Evolutionary conservation across 1,140 invertebrate genomes (phyloP).

Genomic region (Penaeus chinensis): DNA sequence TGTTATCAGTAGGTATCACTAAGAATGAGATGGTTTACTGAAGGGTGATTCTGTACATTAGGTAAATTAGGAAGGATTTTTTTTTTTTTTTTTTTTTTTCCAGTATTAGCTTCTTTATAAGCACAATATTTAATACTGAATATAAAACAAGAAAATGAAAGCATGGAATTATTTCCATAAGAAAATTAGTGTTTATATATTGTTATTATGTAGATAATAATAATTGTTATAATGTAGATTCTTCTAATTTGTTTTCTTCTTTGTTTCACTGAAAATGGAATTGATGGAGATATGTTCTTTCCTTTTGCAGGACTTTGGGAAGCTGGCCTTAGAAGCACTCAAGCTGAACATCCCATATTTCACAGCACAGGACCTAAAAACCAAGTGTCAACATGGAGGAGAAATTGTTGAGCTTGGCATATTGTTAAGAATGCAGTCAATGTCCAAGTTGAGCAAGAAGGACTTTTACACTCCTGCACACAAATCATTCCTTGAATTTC

Average conservation of each 20-base stretch:
- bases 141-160: no score
- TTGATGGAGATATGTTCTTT: background rate
- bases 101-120: no score
- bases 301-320: conserved; percentile 62
- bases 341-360: conserved; percentile 60
- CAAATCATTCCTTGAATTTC: conserved; percentile 69
- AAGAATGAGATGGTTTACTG: background rate
- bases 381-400: conserved; percentile 57
- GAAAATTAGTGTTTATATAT: no score
- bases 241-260: background rate
- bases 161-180: no score
- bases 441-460: conserved; percentile 64
- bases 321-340: conserved; percentile 60
- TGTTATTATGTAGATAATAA: no score
- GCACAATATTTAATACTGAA: no score
- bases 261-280: background rate
- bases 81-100: no score
- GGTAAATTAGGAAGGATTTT: background rate
- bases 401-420: conserved; percentile 64
- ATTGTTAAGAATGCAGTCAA: conserved; percentile 61
- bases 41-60: background rate
- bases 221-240: background rate
- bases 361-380: conserved; percentile 60
- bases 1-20: conserved; percentile 47
- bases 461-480: conserved; percentile 71